Evolutionary conservation across 64 coral and sea anemone species (phyloP).

Genomic region (Actinia tenebrosa): DNA sequence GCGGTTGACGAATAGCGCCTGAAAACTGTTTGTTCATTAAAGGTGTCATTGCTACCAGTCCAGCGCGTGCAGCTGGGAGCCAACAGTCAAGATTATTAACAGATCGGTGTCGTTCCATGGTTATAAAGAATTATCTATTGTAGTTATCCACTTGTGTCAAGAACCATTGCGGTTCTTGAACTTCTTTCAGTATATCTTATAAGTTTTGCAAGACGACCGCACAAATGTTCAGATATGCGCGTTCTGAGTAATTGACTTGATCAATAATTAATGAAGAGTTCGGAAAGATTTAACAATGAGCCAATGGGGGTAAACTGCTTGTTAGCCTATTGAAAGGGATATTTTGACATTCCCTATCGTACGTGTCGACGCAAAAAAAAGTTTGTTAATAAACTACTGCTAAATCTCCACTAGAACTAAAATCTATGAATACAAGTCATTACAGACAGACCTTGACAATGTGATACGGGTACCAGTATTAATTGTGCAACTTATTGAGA

Average conservation of each 20-base stretch:
- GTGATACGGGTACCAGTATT: not conserved
- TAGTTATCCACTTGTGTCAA: not conserved
- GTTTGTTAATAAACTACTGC: not conserved
- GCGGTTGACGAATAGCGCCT: conserved; percentile 6
- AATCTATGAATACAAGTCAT: not conserved
- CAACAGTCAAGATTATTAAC: conserved; percentile 42
- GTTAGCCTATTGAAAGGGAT: conserved; percentile 8
- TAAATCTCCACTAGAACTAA: not conserved
- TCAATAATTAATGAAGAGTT: not conserved
- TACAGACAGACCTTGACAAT: too few species aligned
- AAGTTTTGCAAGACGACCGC: not conserved
- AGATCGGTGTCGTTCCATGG: conserved; percentile 2
- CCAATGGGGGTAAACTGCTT: not conserved
- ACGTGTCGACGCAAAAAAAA: not conserved
- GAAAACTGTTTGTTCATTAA: conserved; percentile 23
- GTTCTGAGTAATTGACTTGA: not conserved
- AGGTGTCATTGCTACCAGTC: conserved; percentile 59
- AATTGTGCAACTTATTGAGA: not conserved
- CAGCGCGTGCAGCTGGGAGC: conserved; percentile 42
- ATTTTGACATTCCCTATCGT: not conserved
- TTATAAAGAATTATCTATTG: not conserved
- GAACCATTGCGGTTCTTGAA: not conserved
- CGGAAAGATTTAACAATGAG: not conserved
- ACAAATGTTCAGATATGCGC: not conserved
- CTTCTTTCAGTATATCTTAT: not conserved